A percentile compares a stretch with the other conserved stretches of the same genome.
These are phyloP conservation scores for Myrmecobius fasciatus DNA, from an alignment of 2,113 vertebrate species.

Conservation along the genomic window DNA sequence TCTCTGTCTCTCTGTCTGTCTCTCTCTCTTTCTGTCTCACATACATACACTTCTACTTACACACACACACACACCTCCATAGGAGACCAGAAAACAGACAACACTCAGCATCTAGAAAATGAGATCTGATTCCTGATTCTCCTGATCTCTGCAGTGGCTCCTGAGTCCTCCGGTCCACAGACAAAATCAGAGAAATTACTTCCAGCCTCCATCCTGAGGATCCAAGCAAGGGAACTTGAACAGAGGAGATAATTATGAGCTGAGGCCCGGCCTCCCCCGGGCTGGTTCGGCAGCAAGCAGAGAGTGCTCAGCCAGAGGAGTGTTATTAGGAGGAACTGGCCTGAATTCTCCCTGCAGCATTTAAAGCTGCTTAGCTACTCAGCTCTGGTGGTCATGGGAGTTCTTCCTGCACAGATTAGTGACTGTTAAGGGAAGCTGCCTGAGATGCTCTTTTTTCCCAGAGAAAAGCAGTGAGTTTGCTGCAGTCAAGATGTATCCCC, in stretches of 20 bases:
- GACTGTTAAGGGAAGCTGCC: not conserved
- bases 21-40: too few relatives aligned
- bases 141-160: not conserved
- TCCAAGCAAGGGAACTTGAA: not conserved
- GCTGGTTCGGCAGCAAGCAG: not conserved
- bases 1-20: too few relatives aligned
- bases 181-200: not conserved
- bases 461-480: not conserved
- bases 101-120: not conserved
- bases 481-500: not conserved
- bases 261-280: not conserved
- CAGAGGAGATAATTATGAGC: not conserved
- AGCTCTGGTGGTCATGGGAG: not conserved
- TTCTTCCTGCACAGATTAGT: not conserved
- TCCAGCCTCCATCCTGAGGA: not conserved
- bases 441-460: not conserved
- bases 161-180: not conserved
- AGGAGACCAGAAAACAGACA: not conserved
- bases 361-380: not conserved
- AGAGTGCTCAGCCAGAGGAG: not conserved
- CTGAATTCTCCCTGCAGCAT: not conserved
- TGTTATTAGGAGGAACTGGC: not conserved
- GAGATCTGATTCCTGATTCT: not conserved
- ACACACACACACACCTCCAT: not conserved
- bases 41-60: too few relatives aligned